phyloP scores from a whole-genome alignment of 1,140 invertebrate genomes.

The Holotrichia oblita region DNA sequence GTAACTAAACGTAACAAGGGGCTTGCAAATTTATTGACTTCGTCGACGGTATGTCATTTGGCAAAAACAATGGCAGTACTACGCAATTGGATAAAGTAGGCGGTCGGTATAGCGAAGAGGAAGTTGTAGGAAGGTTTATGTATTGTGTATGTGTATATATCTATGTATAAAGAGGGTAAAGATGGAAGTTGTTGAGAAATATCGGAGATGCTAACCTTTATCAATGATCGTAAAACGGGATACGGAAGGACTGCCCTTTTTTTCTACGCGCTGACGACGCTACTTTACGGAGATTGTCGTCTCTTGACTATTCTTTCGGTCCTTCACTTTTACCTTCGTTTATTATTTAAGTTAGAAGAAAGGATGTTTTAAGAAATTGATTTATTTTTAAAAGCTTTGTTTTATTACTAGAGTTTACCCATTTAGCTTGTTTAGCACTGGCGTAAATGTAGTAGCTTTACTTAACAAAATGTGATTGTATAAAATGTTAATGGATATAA shows the following conservation, averaged over 20 bases:
- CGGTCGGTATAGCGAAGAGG: background rate
- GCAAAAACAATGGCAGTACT: background rate
- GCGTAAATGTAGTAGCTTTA: no score
- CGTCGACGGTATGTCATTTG: background rate
- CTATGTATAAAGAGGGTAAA: background rate
- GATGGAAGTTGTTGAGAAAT: background rate
- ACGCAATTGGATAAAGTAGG: background rate
- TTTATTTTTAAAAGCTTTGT: no score
- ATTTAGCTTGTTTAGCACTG: no score
- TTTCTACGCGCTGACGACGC: background rate
- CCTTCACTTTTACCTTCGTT: constrained; percentile 7
- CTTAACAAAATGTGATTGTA: no score
- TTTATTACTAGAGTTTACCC: no score
- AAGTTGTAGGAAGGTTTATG: background rate
- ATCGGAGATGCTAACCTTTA: constrained; percentile 4
- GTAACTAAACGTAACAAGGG: constrained; percentile 11
- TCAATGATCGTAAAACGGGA: background rate
- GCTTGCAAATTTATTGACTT: constrained; percentile 3
- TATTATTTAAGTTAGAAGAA: background rate
- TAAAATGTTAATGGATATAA: no score
- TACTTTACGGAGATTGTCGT: constrained; percentile 13
- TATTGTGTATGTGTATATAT: no score
- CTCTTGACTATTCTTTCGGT: background rate
- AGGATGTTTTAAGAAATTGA: no score
- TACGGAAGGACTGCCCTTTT: background rate